Base-by-base conservation (phyloP, 2,113 vertebrate species). In the Xenopus tropicalis region DNA sequence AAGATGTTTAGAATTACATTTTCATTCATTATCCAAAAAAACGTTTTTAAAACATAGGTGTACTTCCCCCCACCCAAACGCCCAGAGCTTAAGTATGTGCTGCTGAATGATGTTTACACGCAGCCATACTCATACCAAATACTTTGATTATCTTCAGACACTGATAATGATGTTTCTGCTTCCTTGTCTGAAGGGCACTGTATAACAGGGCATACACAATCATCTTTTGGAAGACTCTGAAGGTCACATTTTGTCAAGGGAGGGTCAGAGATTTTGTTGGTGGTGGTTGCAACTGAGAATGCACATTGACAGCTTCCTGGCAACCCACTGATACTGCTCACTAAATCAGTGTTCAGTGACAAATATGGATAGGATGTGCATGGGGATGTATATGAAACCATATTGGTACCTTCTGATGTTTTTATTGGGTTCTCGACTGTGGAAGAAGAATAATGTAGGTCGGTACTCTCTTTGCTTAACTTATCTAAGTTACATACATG, bases 91-190 rank as follows among this genome's bases (percentile, higher is more conserved):
- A 9, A 37, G 29, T 37, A 37, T 37, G 29, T 9, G 10, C 6
- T 37, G 29, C 10, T 37, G 29, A 37, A 37, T 29, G 14, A 62
- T 82, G 58, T 76, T 95, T 87, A 99, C 52, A 98, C 92, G 84
- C 97, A 99, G 79, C 97, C 97, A 77, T 98, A 99, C 84, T 99
- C 97, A 42, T 95, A 98, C 97, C 97, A 99, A 84, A 98, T 82
- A 57, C 94, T 95, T 70, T 96, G 92, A 72, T 85, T 94, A 78
- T 98, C 96, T 83, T 98, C 96, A 70, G 94, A 88, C 82, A 86
- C 91, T 80, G 92, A 82, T 11, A 90, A 76, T 0, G 81, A 80
- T 21, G 87, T 64, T 64, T 91, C 86, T 25, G 89, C 87, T 17
- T 91, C 84, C 62, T 82, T 74, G 51, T 61, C 13, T 70, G 65